Conservation (phyloP, 2,113 vertebrate species). For the Planiliza haematocheilus region DNA sequence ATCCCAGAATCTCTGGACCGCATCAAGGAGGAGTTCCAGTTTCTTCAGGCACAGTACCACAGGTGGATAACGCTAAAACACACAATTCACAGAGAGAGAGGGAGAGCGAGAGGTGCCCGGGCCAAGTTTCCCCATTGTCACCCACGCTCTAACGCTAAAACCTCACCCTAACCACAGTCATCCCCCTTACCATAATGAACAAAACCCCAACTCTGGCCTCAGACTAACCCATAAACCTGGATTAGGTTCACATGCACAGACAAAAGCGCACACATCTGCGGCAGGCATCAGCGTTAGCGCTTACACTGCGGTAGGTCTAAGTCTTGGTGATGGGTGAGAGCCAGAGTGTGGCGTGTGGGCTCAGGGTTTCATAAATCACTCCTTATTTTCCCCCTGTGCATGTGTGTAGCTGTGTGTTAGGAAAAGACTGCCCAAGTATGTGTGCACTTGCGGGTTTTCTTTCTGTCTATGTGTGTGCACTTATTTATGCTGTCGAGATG, state of each 20-base stretch:
- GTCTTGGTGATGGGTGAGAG: constrained; percentile 69
- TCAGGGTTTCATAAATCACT: constrained; percentile 78
- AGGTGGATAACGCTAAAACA: constrained; percentile 85
- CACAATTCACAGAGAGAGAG: constrained; percentile 20
- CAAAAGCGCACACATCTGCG: constrained; percentile 57
- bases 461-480: background rate
- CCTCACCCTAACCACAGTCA: constrained; percentile 64
- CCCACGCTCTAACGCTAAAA: constrained; percentile 44
- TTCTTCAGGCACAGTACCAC: constrained; percentile 96
- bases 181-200: constrained; percentile 59
- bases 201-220: constrained; percentile 66
- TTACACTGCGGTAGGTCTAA: constrained; percentile 80
- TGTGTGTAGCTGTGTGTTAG: constrained; percentile 29
- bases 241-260: constrained; percentile 59
- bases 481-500: constrained; percentile 14
- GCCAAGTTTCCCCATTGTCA: constrained; percentile 48
- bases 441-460: constrained; percentile 30
- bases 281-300: constrained; percentile 52
- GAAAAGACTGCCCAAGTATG: constrained; percentile 30
- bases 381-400: constrained; percentile 58
- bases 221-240: constrained; percentile 73
- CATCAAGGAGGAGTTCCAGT: constrained; percentile 99
- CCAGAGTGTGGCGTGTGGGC: constrained; percentile 87
- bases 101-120: background rate
- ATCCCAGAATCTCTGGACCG: constrained; percentile 96